Evolutionary conservation across 2,113 vertebrate genomes (phyloP).

Genomic region (Uropsilus gracilis): DNA sequence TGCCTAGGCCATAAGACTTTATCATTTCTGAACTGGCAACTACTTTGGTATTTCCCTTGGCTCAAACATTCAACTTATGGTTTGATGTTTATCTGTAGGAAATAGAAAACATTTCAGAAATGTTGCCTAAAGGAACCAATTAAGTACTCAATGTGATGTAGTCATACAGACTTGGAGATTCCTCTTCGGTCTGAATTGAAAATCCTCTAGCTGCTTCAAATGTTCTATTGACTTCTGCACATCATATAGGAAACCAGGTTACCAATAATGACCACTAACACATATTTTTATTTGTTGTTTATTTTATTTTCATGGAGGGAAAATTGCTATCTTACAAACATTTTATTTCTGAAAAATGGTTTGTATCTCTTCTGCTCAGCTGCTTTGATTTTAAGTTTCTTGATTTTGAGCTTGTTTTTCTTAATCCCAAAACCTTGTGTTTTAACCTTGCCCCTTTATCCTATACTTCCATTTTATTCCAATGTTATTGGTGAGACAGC

Average conservation of each 20-base stretch:
- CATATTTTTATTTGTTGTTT: constrained; percentile 1
- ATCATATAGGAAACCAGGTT: not conserved
- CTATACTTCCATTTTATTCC: not conserved
- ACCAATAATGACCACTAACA: not conserved
- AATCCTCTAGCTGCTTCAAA: not conserved
- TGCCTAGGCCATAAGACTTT: constrained; percentile 44
- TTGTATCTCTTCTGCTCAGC: too few relatives aligned
- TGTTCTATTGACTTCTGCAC: not conserved
- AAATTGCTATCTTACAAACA: not conserved
- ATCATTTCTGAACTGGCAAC: constrained; percentile 58
- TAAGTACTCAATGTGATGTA: not conserved
- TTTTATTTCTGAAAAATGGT: not conserved
- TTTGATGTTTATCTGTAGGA: constrained; percentile 45
- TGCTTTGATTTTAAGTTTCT: not conserved
- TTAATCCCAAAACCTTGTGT: not conserved
- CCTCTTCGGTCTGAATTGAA: constrained; percentile 15
- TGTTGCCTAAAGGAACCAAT: constrained; percentile 19
- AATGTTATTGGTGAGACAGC: not conserved
- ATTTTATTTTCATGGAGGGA: not conserved
- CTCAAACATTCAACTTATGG: constrained; percentile 1
- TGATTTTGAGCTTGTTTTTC: not conserved
- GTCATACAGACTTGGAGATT: not conserved
- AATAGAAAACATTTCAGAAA: constrained; percentile 51
- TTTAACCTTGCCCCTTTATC: not conserved
- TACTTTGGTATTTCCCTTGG: constrained; percentile 35